Percentiles rank a stretch among this genome's conserved stretches.
These are phyloP conservation scores for Alethe castanea DNA, from an alignment of 2,113 vertebrate genomes.

Conservation along the genomic window DNA sequence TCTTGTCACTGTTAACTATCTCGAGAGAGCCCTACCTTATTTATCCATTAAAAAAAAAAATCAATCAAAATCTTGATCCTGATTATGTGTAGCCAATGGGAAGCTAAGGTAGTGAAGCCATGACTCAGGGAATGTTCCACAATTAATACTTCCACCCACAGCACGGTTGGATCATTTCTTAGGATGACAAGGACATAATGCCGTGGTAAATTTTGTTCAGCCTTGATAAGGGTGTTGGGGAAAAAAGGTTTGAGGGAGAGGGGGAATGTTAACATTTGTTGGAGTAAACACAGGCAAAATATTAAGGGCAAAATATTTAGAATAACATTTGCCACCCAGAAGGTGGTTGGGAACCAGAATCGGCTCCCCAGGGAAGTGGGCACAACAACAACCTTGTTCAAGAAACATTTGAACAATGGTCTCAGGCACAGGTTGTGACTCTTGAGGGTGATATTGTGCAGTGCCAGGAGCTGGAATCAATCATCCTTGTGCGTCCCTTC, in stretches of 20 bases:
- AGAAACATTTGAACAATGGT: background rate
- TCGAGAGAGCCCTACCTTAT: background rate
- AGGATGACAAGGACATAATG: accelerated
- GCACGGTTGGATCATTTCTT: background rate
- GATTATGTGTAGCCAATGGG: background rate
- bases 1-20: accelerated
- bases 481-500: background rate
- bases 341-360: too few species aligned
- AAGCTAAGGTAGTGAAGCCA: background rate
- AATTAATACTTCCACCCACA: background rate
- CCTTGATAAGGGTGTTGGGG: background rate
- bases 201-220: background rate
- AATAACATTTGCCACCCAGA: background rate
- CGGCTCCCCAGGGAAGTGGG: background rate
- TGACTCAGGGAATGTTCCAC: background rate
- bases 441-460: background rate
- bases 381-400: background rate
- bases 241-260: background rate
- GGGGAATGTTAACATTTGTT: background rate
- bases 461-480: background rate
- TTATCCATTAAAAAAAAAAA: too few species aligned
- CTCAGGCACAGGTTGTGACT: background rate
- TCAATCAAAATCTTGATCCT: background rate
- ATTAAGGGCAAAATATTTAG: background rate
- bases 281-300: background rate